Evolutionary conservation across 1,140 invertebrate species (phyloP), one percentile per base, ranked within the genome.

Genomic region (Drosophila pseudoananassae): DNA sequence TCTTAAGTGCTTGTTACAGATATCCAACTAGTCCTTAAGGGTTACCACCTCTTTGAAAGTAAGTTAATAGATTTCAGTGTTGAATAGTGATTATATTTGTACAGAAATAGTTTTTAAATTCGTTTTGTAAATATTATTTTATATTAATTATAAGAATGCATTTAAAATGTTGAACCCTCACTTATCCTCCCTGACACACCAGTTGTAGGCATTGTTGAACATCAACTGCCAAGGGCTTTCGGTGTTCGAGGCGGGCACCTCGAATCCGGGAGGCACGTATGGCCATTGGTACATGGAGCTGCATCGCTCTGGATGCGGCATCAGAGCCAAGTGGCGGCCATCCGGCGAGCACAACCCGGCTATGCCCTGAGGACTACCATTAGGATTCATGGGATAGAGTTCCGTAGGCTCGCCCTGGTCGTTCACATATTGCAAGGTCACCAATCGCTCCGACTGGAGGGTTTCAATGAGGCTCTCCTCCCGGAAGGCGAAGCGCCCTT

Each of bases 281-380:
- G 97, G 95, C 94, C 97, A 97, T 92, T 98, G 97, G 96, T 97
- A 98, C 66, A 94, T 94, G 72, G 96, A 92, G 20, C 95, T 94
- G 70, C 96, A 97, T 46, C 98, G 94, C 92, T 99, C 98, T 0
- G 98, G 98, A 93, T 99, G 98, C 10, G 98, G 98, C 98, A 99
- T 99, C 93, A 99, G 95, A 0, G 98, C 98, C 61, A 99, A 93
- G 93, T 99, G 98, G 23, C 98, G 94, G 0, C 98, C 98, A 93
- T 99, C 95, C 4, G 81, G 60, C 0, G 98, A 99, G 81, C 97
- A 97, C 49, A 99, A 92, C 14, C 96, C 98, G 45, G 98, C 98
- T 55, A 99, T 94, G 17, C 97, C 97, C 55, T 93, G 95, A 93
- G 92, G 57, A 91, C 88, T 85, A 52, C 98, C 98, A 93, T 99